Base-by-base conservation (phyloP, 1,140 invertebrate genomes). In the Pinna nobilis region DNA sequence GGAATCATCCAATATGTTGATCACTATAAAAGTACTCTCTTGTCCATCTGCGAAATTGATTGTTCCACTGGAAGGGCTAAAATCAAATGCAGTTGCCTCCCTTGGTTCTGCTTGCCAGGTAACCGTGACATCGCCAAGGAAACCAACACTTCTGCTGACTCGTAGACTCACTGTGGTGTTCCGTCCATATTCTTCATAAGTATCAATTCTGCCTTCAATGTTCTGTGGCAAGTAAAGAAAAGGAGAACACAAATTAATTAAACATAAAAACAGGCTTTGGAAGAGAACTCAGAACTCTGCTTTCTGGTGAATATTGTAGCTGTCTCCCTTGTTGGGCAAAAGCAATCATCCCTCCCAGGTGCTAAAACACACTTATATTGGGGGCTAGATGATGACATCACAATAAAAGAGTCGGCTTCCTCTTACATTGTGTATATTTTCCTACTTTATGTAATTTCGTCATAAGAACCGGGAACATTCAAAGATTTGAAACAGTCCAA, bases 1-100 rank as follows among this genome's bases (percentile, higher is more conserved):
- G 9, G 57, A 68, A 61, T 88, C 87, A 77, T 88, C 87, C 28
- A 85, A 39, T 25, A 88, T 85, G 13, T 74, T 79, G 18, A 88
- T 82, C 32, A 63, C 41, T 50, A 88, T 87, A 50, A 71, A 64
- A 2, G 83, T 82, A 39, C 63, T 76, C 35, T 72, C 73, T 60
- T 86, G 72, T 7, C 78, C 78, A 32, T 86, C 77, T 20, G 60
- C 69, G 64, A 88, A 76, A 9, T 18, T 69, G 28, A 88, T 61
- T n/a, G 79, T 79, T 2, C 87, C 87, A 76, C 76, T 79, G 5
- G 77, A 66, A 23, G 87, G 85, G 25, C 41, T 70, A 47, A 80
- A 86, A 68, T 88, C 86, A 15, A 77, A 23, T 20, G 74, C 74
- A 50, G 72, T 78, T 32, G 84, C 83, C 41, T 84, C 79, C 44